Base-by-base conservation (phyloP, 2,888 invertebrate genomes). In the Callinectes sapidus region DNA sequence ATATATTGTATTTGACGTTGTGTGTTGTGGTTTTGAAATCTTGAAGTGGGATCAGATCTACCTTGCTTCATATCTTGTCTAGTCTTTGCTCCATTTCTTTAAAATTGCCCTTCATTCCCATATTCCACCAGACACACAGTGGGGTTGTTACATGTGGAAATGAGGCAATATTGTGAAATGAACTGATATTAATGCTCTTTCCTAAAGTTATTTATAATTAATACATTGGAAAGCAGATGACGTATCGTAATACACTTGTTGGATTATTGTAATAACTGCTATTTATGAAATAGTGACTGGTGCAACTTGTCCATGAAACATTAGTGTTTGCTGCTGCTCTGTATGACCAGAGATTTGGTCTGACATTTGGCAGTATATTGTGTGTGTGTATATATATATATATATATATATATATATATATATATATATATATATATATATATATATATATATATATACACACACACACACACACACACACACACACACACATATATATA, bases 391-490 rank as follows among this genome's bases (percentile, higher is more conserved):
- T 42, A 42, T 42, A 42, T 42, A 42, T 42, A 42, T 42, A 42
- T 71, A 71, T 71, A 71, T 87, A 71, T 71, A 71, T 71, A 71
- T 71, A 71, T 71, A 71, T 71, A 71, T 71, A 71, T 71, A 71
- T 71, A 71, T 71, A 71, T 71, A 71, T 71, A 71, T 71, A 42
- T 42, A 42, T 42, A 42, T 42, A 42, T 42, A 42, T 42, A 28
- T 85, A 35, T 35, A n/a, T 28, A 35, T n/a, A n/a, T 85, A 14
- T 85, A 35, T 85, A n/a, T 14, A 85, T 18, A 85, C 3, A 42
- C 14, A 48, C 6, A 42, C 6, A 42, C 6, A 42, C 6, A 42
- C 6, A 42, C 6, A 42, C 6, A 42, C 6, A 42, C 6, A 42
- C 6, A 42, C 6, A 42, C 6, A 42, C 6, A 42, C 6, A 42